Percentiles rank a stretch among this genome's conserved stretches.
These are phyloP conservation scores for Cynodonichthys magdalenae DNA, from an alignment of 2,797 vertebrate species.

Conservation along the genomic window DNA sequence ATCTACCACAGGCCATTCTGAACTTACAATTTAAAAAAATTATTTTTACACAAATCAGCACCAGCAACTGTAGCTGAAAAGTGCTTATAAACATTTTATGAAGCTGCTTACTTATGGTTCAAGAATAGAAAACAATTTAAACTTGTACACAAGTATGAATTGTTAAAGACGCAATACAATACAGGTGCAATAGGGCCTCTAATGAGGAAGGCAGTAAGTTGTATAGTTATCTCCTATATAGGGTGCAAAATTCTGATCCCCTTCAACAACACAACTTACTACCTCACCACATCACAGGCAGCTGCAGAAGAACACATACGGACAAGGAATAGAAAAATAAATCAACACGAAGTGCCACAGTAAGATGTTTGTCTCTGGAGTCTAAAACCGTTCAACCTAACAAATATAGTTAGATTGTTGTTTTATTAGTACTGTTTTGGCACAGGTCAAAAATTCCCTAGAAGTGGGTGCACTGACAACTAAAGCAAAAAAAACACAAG, in stretches of 20 bases:
- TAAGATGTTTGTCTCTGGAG: background rate
- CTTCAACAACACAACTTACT: slow-evolving; percentile 99
- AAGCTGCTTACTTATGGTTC: background rate
- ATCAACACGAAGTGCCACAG: background rate
- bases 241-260: slow-evolving; percentile 88
- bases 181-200: slow-evolving; percentile 42
- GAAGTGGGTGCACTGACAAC: background rate
- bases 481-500: background rate
- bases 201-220: slow-evolving; percentile 95
- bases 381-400: no score
- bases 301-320: slow-evolving; percentile 5
- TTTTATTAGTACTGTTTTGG: no score
- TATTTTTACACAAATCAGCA: background rate
- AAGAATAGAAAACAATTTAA: background rate
- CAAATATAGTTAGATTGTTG: no score
- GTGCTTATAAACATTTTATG: rapidly evolving
- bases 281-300: slow-evolving; percentile 87
- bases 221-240: slow-evolving; percentile 95
- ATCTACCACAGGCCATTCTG: background rate
- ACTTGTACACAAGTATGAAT: background rate
- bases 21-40: background rate
- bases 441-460: no score
- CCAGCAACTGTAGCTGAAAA: background rate
- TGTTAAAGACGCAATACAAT: background rate
- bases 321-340: background rate